Percentiles rank a stretch among this genome's conserved stretches.
These are phyloP conservation scores for Gallinago media DNA, from an alignment of 2,113 vertebrate genomes.

Conservation along the genomic window DNA sequence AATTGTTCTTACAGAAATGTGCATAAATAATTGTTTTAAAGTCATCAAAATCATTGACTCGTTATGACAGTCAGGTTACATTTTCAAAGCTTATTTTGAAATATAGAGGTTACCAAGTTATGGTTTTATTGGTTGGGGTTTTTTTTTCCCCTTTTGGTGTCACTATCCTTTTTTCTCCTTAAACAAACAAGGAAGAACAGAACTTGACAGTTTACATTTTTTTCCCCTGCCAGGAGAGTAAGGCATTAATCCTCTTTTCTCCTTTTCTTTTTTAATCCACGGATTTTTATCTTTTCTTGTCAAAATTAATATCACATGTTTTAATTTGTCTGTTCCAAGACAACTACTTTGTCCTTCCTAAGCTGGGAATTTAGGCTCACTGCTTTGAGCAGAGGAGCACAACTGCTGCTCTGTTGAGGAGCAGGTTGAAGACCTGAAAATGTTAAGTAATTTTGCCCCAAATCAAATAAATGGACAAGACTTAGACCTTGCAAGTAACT, in stretches of 20 bases:
- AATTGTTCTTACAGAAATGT: background rate
- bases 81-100: background rate
- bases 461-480: background rate
- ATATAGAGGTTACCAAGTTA: background rate
- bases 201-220: background rate
- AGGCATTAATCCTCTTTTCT: background rate
- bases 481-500: background rate
- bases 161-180: background rate
- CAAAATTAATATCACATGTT: background rate
- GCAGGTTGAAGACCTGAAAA: too few species aligned
- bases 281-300: background rate
- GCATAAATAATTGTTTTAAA: background rate
- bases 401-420: background rate
- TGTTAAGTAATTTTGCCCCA: background rate
- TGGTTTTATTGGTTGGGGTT: accelerated
- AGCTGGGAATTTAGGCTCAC: background rate
- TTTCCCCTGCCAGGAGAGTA: too few species aligned
- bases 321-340: background rate
- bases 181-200: background rate
- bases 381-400: background rate
- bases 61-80: background rate
- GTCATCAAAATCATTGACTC: background rate
- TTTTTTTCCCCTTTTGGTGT: background rate
- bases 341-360: background rate
- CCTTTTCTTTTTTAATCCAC: background rate